phyloP scores from a whole-genome alignment of 2,113 vertebrate genomes.

The Notarius lentiginosus region DNA sequence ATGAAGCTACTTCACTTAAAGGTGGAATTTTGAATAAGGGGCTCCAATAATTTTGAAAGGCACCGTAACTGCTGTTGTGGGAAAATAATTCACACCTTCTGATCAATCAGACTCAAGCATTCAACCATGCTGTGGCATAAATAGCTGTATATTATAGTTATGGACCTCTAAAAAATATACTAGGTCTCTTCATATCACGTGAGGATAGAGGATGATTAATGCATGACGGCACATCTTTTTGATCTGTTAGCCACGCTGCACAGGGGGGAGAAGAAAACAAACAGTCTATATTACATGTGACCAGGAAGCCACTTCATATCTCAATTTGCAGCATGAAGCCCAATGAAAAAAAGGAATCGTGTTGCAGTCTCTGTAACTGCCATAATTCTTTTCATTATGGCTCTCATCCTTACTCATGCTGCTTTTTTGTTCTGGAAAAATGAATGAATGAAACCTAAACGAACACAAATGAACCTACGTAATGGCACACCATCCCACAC shows the following conservation, averaged over 20 bases:
- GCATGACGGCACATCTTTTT: not conserved
- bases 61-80: no score
- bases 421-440: conserved; percentile 45
- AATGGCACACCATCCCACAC: conserved; percentile 32
- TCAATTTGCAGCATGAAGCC: conserved; percentile 10
- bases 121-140: not conserved
- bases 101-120: no score
- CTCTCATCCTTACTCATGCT: conserved; percentile 42
- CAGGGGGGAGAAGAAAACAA: not conserved
- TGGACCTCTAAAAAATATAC: not conserved
- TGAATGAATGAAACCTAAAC: conserved; percentile 38
- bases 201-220: not conserved
- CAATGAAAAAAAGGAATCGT: conserved; percentile 44
- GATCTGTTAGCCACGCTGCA: not conserved
- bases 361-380: conserved; percentile 44
- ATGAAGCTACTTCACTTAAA: no score
- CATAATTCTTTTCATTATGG: conserved; percentile 50
- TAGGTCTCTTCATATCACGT: not conserved
- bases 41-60: no score
- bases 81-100: no score
- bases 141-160: not conserved
- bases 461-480: conserved; percentile 44
- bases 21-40: no score
- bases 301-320: not conserved
- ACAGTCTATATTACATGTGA: not conserved